These are phyloP conservation scores for Gallinago jamesoni DNA, from an alignment of 2,113 vertebrate genomes.

Conservation along the genomic window DNA sequence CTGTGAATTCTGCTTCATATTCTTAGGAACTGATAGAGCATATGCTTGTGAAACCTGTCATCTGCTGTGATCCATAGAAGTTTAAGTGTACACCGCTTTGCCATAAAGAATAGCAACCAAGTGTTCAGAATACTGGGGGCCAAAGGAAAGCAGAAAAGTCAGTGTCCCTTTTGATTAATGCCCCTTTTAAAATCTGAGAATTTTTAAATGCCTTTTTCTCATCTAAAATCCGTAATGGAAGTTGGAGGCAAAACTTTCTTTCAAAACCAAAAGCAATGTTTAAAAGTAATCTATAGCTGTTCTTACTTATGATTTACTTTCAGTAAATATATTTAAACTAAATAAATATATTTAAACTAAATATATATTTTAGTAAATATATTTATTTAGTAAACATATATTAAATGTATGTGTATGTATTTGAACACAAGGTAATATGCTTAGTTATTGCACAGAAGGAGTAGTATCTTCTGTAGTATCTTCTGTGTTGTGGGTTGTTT, in stretches of 20 bases:
- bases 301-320: background rate
- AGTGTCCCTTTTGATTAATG: background rate
- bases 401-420: too few species aligned
- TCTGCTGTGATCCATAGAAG: background rate
- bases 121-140: background rate
- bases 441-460: background rate
- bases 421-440: background rate
- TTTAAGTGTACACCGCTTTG: background rate
- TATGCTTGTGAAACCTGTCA: background rate
- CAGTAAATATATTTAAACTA: background rate
- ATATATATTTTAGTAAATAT: too few species aligned
- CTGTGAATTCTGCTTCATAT: background rate
- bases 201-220: background rate
- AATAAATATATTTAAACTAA: too few species aligned
- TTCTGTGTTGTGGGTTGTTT: background rate
- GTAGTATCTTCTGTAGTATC: background rate
- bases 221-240: background rate
- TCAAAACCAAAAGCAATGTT: background rate
- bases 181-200: background rate
- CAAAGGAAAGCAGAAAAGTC: background rate
- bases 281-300: background rate
- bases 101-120: background rate
- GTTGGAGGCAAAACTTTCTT: background rate
- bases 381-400: too few species aligned
- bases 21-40: background rate